Conservation (phyloP, 2,888 invertebrate species). For the Limnephilus lunatus region DNA sequence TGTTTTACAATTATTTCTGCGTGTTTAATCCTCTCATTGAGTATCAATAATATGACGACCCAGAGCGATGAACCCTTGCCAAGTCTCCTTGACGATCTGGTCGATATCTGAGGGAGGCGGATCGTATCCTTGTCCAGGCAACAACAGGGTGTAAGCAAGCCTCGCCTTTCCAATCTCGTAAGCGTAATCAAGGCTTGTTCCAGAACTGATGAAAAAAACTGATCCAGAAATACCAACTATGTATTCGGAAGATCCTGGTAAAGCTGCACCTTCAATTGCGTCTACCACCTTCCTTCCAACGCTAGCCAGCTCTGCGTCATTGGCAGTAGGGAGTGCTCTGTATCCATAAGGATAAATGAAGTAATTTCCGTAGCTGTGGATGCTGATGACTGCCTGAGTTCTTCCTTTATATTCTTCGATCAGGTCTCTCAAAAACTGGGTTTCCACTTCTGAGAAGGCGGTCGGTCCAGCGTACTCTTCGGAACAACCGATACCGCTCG, state of each 20-base stretch:
- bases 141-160: conserved; percentile 80
- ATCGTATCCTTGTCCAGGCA: conserved; percentile 80
- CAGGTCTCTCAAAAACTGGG: conserved; percentile 77
- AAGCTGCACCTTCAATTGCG: conserved; percentile 69
- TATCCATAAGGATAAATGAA: conserved; percentile 79
- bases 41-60: conserved; percentile 70
- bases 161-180: conserved; percentile 75
- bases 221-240: conserved; percentile 69
- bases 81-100: conserved; percentile 79
- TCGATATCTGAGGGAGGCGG: conserved; percentile 77
- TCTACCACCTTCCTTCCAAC: conserved; percentile 70
- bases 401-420: conserved; percentile 72
- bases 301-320: conserved; percentile 67
- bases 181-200: conserved; percentile 66
- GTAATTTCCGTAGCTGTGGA: conserved; percentile 84
- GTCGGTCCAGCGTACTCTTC: conserved; percentile 80
- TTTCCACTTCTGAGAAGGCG: conserved; percentile 84
- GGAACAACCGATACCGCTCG: conserved; percentile 76
- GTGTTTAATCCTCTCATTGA: not conserved
- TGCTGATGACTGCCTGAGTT: conserved; percentile 80
- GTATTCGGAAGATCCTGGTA: conserved; percentile 69
- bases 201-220: conserved; percentile 31
- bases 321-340: conserved; percentile 68
- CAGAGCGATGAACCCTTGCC: conserved; percentile 77
- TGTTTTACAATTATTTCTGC: not conserved